A percentile compares a stretch with the other conserved stretches of the same genome.
These are phyloP conservation scores for Nephotettix cincticeps DNA, from an alignment of 1,140 invertebrate genomes.

Conservation along the genomic window DNA sequence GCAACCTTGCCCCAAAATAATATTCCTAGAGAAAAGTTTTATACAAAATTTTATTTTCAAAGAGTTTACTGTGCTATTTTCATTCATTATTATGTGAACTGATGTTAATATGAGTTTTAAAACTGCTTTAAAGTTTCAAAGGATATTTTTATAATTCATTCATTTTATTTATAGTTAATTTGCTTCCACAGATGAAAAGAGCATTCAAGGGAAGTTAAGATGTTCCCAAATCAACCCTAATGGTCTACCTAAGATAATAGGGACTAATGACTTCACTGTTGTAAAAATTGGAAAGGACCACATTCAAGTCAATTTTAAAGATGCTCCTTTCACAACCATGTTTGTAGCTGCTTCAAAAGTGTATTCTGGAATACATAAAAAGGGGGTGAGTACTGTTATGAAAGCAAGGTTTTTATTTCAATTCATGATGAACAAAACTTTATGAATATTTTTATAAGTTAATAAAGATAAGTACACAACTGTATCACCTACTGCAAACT, in stretches of 20 bases:
- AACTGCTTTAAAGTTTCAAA: no score
- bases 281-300: conserved; percentile 28
- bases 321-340: conserved; percentile 21
- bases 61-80: neutral
- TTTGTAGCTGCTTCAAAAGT: conserved; percentile 36
- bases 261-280: conserved; percentile 37
- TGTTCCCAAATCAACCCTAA: neutral
- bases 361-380: conserved; percentile 35
- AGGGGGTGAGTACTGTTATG: conserved; percentile 37
- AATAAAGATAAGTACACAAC: no score
- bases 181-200: conserved; percentile 31
- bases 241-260: conserved; percentile 21
- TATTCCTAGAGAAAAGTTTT: neutral
- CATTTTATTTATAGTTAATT: neutral
- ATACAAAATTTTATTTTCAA: neutral
- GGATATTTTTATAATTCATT: neutral
- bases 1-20: neutral
- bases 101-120: no score
- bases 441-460: no score
- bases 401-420: no score
- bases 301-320: conserved; percentile 33
- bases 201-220: conserved; percentile 35
- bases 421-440: no score
- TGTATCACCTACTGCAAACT: no score
- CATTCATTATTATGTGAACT: no score